Evolutionary conservation across 2,888 invertebrate species (phyloP).

Genomic region (Biston betularia): DNA sequence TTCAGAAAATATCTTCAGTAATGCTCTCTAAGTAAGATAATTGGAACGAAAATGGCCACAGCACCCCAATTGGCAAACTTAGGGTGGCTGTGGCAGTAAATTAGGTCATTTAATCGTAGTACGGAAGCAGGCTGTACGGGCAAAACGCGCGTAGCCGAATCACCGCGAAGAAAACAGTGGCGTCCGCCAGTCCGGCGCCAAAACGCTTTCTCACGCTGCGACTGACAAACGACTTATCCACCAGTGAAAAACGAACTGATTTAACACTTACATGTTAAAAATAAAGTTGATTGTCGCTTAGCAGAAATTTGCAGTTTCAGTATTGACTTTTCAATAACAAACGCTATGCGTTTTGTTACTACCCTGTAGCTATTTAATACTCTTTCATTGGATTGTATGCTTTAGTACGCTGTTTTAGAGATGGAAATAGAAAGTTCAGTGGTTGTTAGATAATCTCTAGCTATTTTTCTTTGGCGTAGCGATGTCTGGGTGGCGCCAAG

Average conservation of each 20-base stretch:
- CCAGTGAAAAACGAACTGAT: background rate
- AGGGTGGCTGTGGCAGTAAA: conserved; percentile 71
- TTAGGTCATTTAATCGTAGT: conserved; percentile 71
- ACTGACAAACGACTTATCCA: conserved; percentile 52
- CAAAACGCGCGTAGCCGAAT: conserved; percentile 62
- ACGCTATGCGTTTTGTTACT: conserved; percentile 50
- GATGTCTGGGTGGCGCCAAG: conserved; percentile 62
- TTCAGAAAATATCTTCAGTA: background rate
- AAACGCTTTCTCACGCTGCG: conserved; percentile 55
- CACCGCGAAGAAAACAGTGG: conserved; percentile 65
- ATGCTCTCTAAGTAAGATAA: conserved; percentile 48
- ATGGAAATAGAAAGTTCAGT: conserved; percentile 17
- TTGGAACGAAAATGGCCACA: conserved; percentile 46
- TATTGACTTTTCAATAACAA: conserved; percentile 59
- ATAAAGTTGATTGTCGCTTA: conserved; percentile 31
- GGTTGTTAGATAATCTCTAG: conserved; percentile 36
- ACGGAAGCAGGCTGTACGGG: conserved; percentile 71
- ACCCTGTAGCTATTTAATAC: conserved; percentile 35
- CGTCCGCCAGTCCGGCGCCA: conserved; percentile 75
- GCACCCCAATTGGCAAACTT: conserved; percentile 51
- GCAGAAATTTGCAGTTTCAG: conserved; percentile 46
- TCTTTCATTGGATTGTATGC: conserved; percentile 31
- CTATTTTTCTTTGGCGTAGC: conserved; percentile 57
- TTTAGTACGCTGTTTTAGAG: conserved; percentile 28
- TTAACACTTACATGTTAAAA: conserved; percentile 20